Conservation (phyloP, 1,140 invertebrate species). For the Cephus cinctus region DNA sequence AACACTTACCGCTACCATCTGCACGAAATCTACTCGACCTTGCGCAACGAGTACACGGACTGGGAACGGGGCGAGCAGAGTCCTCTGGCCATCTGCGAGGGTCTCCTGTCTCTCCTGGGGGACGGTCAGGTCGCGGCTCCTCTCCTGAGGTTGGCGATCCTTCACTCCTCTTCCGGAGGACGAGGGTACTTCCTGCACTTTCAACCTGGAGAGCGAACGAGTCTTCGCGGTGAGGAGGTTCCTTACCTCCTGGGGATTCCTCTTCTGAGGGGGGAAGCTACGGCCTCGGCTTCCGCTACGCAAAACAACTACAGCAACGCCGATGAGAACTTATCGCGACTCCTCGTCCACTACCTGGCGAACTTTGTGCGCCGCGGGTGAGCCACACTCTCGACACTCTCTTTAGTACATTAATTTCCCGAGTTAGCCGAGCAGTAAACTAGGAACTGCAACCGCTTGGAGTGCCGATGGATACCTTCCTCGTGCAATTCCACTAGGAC, state of each 20-base stretch:
- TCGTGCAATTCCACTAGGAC: too few relatives aligned
- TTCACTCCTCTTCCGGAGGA: slow-evolving; percentile 75
- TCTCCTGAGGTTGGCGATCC: slow-evolving; percentile 74
- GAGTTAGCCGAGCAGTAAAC: too few relatives aligned
- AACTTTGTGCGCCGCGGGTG: slow-evolving; percentile 83
- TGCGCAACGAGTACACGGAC: slow-evolving; percentile 92
- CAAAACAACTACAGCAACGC: slow-evolving; percentile 70
- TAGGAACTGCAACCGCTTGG: too few relatives aligned
- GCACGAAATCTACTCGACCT: slow-evolving; percentile 86
- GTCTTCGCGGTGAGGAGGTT: slow-evolving; percentile 90
- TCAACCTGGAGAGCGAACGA: slow-evolving; percentile 75
- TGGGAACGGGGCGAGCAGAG: slow-evolving; percentile 81
- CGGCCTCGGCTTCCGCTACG: slow-evolving; percentile 42
- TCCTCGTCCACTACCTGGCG: slow-evolving; percentile 77
- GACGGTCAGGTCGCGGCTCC: slow-evolving; percentile 86
- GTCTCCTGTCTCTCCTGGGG: slow-evolving; percentile 67
- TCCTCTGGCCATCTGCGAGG: slow-evolving; percentile 62
- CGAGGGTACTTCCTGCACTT: slow-evolving; percentile 87
- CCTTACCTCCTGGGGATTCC: slow-evolving; percentile 92
- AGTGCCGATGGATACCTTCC: too few relatives aligned
- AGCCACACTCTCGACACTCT: slow-evolving; percentile 45
- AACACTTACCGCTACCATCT: slow-evolving; percentile 87
- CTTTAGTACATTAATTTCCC: too few relatives aligned
- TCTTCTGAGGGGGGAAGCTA: slow-evolving; percentile 64
- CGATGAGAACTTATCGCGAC: slow-evolving; percentile 71